phyloP scores from a whole-genome alignment of 1,140 invertebrate genomes.

The Nomia melanderi region DNA sequence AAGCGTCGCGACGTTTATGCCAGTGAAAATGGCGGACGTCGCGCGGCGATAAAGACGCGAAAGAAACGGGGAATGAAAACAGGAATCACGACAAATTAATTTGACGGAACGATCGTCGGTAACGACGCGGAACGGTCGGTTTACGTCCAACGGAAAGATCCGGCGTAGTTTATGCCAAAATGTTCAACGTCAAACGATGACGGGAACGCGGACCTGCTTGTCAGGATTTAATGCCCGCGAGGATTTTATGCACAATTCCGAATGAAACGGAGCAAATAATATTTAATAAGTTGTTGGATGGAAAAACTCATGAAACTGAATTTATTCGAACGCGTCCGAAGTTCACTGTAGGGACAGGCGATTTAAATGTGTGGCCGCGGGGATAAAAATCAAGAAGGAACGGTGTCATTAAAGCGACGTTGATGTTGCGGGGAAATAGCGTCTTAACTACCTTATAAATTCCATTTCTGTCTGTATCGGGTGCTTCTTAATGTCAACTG shows the following conservation, averaged over 20 bases:
- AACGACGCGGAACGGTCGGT: conserved; percentile 25
- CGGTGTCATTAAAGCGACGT: too few species aligned
- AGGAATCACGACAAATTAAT: conserved; percentile 26
- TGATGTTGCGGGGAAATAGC: too few species aligned
- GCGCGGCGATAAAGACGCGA: background rate
- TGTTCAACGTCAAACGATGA: background rate
- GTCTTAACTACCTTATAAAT: too few species aligned
- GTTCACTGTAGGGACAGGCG: too few species aligned
- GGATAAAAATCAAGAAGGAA: too few species aligned
- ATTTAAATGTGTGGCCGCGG: too few species aligned
- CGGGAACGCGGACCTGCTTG: background rate
- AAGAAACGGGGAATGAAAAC: conserved; percentile 18
- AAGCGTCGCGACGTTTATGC: conserved; percentile 1
- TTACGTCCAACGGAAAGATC: conserved; percentile 16
- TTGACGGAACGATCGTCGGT: conserved; percentile 21
- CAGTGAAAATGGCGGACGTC: background rate
- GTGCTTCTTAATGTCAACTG: too few species aligned
- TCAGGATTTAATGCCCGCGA: background rate
- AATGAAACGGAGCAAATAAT: background rate
- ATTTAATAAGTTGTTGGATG: background rate
- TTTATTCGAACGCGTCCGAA: too few species aligned
- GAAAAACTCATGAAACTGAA: background rate
- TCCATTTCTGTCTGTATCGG: background rate
- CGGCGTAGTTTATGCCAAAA: conserved; percentile 21
- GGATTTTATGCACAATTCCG: background rate